A percentile compares a stretch with the other conserved stretches of the same genome.
phyloP scores from a whole-genome alignment of 2,888 invertebrate genomes.

The Eilema sororculum region DNA sequence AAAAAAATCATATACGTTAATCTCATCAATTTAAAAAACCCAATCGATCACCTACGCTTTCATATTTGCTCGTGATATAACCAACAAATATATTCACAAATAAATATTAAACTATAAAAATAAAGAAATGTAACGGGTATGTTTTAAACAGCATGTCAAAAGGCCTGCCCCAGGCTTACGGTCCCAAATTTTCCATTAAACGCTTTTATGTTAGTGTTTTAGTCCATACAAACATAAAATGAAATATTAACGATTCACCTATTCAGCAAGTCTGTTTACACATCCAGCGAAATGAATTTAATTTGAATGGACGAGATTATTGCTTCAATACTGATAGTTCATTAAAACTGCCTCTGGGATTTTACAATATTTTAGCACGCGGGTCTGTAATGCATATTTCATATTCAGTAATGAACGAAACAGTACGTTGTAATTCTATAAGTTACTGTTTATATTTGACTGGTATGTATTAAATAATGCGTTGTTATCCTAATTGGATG shows the following conservation, averaged over 20 bases:
- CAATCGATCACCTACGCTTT: conserved; percentile 6
- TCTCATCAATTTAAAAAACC: background rate
- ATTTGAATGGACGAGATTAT: conserved; percentile 15
- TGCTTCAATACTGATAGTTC: conserved; percentile 27
- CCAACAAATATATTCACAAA: conserved; percentile 21
- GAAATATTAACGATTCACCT: conserved; percentile 28
- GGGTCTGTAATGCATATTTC: background rate
- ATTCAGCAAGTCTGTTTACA: conserved; percentile 39
- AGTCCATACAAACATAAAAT: conserved; percentile 27
- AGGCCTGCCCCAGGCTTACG: conserved; percentile 28
- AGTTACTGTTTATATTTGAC: background rate
- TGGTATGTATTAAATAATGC: background rate
- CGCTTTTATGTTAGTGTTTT: conserved; percentile 31
- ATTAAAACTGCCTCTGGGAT: conserved; percentile 26
- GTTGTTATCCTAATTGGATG: background rate
- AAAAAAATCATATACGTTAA: too few species aligned
- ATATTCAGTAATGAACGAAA: background rate
- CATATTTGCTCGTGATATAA: background rate
- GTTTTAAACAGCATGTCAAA: conserved; percentile 36
- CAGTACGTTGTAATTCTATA: background rate
- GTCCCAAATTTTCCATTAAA: conserved; percentile 28
- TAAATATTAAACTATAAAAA: conserved; percentile 34
- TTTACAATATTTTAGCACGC: conserved; percentile 21
- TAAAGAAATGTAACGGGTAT: conserved; percentile 34
- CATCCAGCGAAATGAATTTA: conserved; percentile 28